Base-by-base conservation (phyloP, 1,140 invertebrate species). In the Leptinotarsa undecemlineata region DNA sequence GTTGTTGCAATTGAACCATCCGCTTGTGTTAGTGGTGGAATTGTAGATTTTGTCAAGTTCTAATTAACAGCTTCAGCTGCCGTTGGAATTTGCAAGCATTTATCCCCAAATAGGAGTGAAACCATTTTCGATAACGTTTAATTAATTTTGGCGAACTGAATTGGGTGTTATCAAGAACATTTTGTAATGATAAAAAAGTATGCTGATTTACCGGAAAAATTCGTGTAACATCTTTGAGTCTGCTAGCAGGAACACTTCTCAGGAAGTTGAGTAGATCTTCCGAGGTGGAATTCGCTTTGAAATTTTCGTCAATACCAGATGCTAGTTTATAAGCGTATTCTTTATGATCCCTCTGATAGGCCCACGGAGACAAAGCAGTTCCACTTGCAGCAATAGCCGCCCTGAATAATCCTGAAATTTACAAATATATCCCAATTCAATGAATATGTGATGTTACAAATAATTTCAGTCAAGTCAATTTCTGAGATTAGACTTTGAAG, bases 381-480 rank as follows among this genome's bases (percentile, higher is more conserved):
- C 77, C 79, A 76, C 77, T 79, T 77, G 76, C 26, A 48, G 68
- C 60, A 48, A 80, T 79, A 26, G 73, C 79, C 15, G 71, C 79
- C 60, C 51, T 57, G 48, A 80, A 78, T 51, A 80, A 71, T 20
- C 74, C 78, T 80, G 17, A 57, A 72, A 76, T 71, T 48, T 17
- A 64, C 15, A 21, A 20, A 19, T 17, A 20, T 2, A 33, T 11
- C 20, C 3, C 23, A 15, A 19, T 21, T 14, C 14, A 64, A 26
- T 21, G 23, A 21, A 21, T 3, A n/a, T 20, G 60, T n/a, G 60
- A 61, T 61, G 5, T 61, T n/a, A 61, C 11, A 17, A 61, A 6
- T 61, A 15, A n/a, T 61, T 61, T 61, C 11, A 61, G 11, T 20
- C 5, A 8, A 20, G 17, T n/a, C n/a, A n/a, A 61, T 61, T n/a